Base-by-base conservation (phyloP, 1,140 invertebrate genomes). In the Cotesia vestalis region DNA sequence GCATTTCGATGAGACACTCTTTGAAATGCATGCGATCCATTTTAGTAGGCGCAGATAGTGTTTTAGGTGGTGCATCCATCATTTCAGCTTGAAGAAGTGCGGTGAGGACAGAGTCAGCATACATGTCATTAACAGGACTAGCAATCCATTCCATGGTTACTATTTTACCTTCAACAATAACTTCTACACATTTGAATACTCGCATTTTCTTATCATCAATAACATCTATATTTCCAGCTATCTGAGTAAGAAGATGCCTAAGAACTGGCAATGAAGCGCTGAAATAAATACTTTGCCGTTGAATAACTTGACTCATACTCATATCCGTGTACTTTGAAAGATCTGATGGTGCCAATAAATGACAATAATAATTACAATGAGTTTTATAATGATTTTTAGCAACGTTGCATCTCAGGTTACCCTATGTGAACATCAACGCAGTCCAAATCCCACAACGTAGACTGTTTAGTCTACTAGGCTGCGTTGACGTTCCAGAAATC, bases 71-170 rank as follows among this genome's bases (percentile, higher is more conserved):
- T 84, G 72, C 88, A 77, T 92, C 90, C 76, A 91, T 88, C 72
- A 90, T 85, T 75, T 95, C 93, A 3, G 94, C 93, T 84, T 94
- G 91, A 73, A 96, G 87, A 40, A 96, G 88, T 55, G 91, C 95
- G 8, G 95, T 93, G 40, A 99, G 87, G 11, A 98, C 93, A 17
- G 97, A 93, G 88, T 99, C 98, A 1, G 98, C 96, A 86, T 95
- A 99, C 95, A 99, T 99, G 84, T 99, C 98, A 81, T 96, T 95
- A 17, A 98, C 93, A 9, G 97, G 97, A 81, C 94, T 96, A 14
- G 96, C 95, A 14, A 92, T 87, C 98, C 98, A 99, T 90, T 97
- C 96, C 62, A 98, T 88, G 0, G 94, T 92, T 3, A 96, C 91
- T 71, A 95, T 91, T 81, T 93, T 93, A 27, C 92, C 91, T 74